Conservation (phyloP, 1,140 invertebrate species). For the Teleopsis dalmanni region DNA sequence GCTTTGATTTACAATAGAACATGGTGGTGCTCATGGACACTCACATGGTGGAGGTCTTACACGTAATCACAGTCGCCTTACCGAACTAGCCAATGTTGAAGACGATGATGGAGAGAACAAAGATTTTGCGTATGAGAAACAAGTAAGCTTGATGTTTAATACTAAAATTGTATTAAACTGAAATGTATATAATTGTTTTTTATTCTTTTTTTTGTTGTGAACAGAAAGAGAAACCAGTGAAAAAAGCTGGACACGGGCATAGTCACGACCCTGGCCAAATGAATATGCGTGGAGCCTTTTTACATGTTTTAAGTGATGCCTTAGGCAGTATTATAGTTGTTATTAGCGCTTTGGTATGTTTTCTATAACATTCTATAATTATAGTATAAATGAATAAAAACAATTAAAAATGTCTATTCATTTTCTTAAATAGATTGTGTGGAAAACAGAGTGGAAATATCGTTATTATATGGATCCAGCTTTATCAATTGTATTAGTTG, state of each 20-base stretch:
- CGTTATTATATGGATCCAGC: constrained; percentile 88
- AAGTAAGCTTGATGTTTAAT: constrained; percentile 4
- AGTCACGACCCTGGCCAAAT: constrained; percentile 68
- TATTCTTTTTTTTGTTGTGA: constrained; percentile 3
- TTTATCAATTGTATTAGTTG: constrained; percentile 75
- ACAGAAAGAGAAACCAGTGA: constrained; percentile 31
- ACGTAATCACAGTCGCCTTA: constrained; percentile 45
- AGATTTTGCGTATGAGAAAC: constrained; percentile 38
- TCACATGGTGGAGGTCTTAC: constrained; percentile 63
- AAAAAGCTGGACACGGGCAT: constrained; percentile 48
- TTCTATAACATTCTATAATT: neutral
- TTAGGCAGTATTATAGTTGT: constrained; percentile 95
- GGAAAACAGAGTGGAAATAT: constrained; percentile 76
- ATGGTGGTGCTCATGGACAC: constrained; percentile 66
- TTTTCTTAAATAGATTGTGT: constrained; percentile 55
- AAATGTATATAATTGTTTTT: constrained; percentile 2
- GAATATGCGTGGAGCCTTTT: constrained; percentile 96
- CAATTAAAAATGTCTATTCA: neutral
- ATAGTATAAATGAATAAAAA: neutral
- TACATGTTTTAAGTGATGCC: constrained; percentile 95
- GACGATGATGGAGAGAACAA: constrained; percentile 69
- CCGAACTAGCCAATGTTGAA: constrained; percentile 55
- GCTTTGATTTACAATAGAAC: constrained; percentile 55
- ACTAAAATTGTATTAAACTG: neutral
- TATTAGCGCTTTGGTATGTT: constrained; percentile 68